Percentiles rank a stretch among this genome's conserved stretches.
Evolutionary conservation across 2,888 invertebrate genomes (phyloP).

Genomic region (Pterostichus madidus): DNA sequence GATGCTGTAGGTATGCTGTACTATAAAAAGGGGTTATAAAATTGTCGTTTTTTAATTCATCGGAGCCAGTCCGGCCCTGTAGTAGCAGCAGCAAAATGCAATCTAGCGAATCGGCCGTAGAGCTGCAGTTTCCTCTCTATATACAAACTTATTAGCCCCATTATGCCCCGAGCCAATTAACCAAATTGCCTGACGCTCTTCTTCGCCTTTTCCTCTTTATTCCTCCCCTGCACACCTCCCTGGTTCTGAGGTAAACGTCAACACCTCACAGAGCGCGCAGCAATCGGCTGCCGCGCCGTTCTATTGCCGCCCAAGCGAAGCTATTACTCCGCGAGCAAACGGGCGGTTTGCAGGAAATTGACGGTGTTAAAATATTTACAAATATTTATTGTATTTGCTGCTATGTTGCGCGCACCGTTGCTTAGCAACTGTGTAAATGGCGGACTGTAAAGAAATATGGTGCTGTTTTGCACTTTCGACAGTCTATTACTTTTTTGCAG

Average conservation of each 20-base stretch:
- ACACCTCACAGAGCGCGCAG: neutral
- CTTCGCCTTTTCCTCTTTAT: constrained; percentile 40
- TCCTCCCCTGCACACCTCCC: neutral
- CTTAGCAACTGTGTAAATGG: constrained; percentile 4
- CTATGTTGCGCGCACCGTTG: neutral
- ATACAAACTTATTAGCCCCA: constrained; percentile 72
- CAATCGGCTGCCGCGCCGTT: neutral
- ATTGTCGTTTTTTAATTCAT: neutral
- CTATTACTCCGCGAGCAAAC: neutral
- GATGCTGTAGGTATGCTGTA: no score
- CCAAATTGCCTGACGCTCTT: constrained; percentile 70
- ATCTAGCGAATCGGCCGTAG: constrained; percentile 51
- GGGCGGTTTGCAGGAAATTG: constrained; percentile 22
- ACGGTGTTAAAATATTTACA: constrained; percentile 53
- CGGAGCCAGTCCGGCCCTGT: no score
- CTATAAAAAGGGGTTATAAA: no score
- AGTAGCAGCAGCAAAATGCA: constrained; percentile 25
- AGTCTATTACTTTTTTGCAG: no score
- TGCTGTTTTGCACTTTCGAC: neutral
- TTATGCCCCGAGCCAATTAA: constrained; percentile 73
- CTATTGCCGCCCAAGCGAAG: neutral
- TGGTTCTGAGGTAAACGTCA: constrained; percentile 1
- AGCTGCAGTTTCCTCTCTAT: constrained; percentile 69
- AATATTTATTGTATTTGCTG: constrained; percentile 48
- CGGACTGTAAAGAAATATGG: constrained; percentile 48